These are phyloP conservation scores for Blomia tropicalis DNA, from an alignment of 2,888 invertebrate genomes.

Conservation along the genomic window DNA sequence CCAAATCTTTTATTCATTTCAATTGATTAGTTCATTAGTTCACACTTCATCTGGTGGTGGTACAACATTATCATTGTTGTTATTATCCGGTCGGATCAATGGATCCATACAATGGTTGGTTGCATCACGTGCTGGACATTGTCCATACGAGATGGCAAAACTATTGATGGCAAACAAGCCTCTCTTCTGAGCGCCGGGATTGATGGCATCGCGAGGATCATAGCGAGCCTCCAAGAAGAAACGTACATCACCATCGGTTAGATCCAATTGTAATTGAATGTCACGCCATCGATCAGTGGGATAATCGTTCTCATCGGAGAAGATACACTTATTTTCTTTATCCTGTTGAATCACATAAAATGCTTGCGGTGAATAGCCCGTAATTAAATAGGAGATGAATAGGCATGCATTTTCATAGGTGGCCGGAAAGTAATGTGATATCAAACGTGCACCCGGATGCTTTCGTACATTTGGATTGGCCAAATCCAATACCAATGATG, in stretches of 20 bases:
- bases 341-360: conserved; percentile 14
- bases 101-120: too few species aligned
- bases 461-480: neutral
- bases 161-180: neutral
- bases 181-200: neutral
- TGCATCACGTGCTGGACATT: too few species aligned
- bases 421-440: conserved; percentile 10
- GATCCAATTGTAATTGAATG: neutral
- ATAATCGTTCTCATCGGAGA: neutral
- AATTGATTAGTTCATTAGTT: too few species aligned
- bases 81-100: neutral
- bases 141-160: neutral
- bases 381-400: neutral
- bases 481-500: neutral
- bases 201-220: neutral
- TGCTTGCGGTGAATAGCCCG: neutral
- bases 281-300: conserved; percentile 25
- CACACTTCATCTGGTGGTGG: neutral
- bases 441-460: conserved; percentile 4
- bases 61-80: neutral
- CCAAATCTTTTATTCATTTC: too few species aligned
- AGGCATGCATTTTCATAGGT: neutral
- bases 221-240: conserved; percentile 12
- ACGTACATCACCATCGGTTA: neutral
- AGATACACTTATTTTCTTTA: conserved; percentile 13